These are phyloP conservation scores for Rhagonycha fulva DNA, from an alignment of 2,888 invertebrate species.

Conservation along the genomic window DNA sequence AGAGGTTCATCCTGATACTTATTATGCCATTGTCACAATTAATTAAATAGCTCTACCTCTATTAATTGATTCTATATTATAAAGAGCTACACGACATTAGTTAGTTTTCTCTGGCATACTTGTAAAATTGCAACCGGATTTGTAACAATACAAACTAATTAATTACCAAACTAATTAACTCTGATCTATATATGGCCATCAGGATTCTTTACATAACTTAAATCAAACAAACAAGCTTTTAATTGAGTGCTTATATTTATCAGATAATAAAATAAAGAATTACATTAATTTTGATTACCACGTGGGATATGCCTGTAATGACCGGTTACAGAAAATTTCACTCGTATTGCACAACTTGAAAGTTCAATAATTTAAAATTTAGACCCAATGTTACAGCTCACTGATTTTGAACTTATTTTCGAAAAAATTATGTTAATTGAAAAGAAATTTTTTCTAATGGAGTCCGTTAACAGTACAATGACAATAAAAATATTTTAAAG, in stretches of 20 bases:
- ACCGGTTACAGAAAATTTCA: neutral
- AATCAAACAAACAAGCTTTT: neutral
- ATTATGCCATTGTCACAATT: neutral
- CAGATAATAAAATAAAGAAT: neutral
- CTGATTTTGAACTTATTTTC: neutral
- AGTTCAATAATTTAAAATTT: neutral
- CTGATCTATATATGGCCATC: neutral
- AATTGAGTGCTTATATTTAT: neutral
- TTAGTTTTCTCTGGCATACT: slow-evolving; percentile 3
- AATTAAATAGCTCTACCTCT: neutral
- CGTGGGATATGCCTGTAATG: neutral
- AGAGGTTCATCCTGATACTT: neutral
- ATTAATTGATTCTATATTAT: neutral
- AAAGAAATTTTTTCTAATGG: neutral
- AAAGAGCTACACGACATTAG: neutral
- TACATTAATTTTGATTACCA: neutral
- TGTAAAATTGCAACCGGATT: neutral
- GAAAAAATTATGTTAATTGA: neutral
- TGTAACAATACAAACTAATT: neutral
- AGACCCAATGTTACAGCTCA: neutral
- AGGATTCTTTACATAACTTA: neutral
- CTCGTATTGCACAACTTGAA: neutral
- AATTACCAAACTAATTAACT: neutral
- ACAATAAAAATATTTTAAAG: neutral
- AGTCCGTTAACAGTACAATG: neutral